A percentile compares a stretch with the other conserved stretches of the same genome.
Conservation (phyloP, 2,113 vertebrate genomes). For the Agelaius tricolor region DNA sequence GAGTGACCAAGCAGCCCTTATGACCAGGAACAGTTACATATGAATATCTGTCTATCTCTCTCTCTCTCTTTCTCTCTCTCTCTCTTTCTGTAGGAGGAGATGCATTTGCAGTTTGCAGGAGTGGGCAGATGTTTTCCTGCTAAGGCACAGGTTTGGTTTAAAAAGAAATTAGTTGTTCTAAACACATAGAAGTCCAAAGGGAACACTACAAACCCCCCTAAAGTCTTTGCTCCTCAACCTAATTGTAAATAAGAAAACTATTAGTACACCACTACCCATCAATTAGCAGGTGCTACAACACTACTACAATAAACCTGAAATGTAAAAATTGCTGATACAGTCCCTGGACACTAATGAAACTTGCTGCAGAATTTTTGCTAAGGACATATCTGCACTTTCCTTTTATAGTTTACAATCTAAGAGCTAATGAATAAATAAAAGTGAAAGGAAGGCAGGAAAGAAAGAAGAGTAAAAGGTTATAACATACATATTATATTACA, state of each 20-base stretch:
- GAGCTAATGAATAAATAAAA: conserved; percentile 70
- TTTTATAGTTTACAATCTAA: conserved; percentile 37
- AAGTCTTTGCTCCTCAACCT: background rate
- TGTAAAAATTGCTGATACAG: background rate
- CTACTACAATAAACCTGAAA: background rate
- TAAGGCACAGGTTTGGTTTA: background rate
- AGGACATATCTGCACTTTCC: background rate
- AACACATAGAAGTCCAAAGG: background rate
- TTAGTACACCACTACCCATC: background rate
- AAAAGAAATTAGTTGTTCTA: background rate
- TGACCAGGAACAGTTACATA: background rate
- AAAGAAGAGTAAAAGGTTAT: conserved; percentile 26
- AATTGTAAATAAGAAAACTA: background rate
- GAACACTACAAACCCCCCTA: background rate
- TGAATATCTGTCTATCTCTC: too few species aligned
- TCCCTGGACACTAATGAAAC: background rate
- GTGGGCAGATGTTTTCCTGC: background rate
- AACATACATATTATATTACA: conserved; percentile 51
- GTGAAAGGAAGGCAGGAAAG: conserved; percentile 11
- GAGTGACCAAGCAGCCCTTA: background rate
- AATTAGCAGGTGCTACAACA: background rate
- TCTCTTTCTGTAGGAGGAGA: background rate
- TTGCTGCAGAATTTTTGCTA: background rate
- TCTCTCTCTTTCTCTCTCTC: too few species aligned
- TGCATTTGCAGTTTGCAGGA: background rate